Percentiles rank a stretch among this genome's conserved stretches.
Conservation (phyloP, 2,113 vertebrate genomes). For the Crotophaga sulcirostris region DNA sequence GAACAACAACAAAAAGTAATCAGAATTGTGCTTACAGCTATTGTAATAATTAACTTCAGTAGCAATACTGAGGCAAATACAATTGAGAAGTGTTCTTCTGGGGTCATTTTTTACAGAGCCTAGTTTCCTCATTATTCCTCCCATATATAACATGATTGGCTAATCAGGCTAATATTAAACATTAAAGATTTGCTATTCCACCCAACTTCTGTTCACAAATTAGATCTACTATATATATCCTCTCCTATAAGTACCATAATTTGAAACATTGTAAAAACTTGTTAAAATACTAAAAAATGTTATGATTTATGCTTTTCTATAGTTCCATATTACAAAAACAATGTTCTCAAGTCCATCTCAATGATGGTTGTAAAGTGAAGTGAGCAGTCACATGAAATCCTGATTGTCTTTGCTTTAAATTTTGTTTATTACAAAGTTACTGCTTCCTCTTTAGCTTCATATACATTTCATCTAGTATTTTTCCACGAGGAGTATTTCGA, state of each 20-base stretch:
- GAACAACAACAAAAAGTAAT: not conserved
- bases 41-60: not conserved
- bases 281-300: not conserved
- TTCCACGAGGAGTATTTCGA: not conserved
- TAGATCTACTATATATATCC: not conserved
- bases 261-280: not conserved
- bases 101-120: not conserved
- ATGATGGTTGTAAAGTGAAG: not conserved
- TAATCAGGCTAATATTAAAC: not conserved
- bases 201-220: not conserved
- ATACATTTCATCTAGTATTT: not conserved
- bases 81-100: not conserved
- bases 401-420: not conserved
- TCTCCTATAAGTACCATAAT: not conserved
- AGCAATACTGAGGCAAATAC: not conserved
- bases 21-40: not conserved
- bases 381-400: not conserved
- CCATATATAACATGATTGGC: not conserved
- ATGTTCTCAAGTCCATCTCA: not conserved
- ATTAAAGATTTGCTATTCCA: not conserved
- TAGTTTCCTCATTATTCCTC: not conserved
- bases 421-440: not conserved
- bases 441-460: not conserved
- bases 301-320: not conserved
- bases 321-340: not conserved